phyloP scores from a whole-genome alignment of 2,888 invertebrate species.

The Tethea ocularis region DNA sequence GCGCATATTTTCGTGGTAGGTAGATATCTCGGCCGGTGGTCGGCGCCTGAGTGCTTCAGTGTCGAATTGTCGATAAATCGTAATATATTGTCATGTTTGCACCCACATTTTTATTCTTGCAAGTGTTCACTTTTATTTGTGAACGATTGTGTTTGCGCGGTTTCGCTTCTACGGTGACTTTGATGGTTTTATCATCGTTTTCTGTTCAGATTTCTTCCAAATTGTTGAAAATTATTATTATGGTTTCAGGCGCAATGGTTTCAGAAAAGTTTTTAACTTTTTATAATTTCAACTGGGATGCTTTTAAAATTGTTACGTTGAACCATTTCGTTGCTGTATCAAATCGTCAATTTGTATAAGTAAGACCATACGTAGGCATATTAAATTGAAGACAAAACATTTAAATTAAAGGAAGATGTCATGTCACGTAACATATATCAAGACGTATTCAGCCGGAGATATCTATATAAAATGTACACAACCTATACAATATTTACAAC shows the following conservation, averaged over 20 bases:
- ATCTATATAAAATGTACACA: no score
- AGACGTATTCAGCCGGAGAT: no score
- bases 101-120: conserved; percentile 31
- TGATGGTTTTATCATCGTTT: neutral
- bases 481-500: no score
- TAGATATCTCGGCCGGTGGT: conserved; percentile 43
- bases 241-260: neutral
- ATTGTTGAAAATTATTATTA: neutral
- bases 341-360: no score
- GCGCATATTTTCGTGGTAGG: conserved; percentile 12
- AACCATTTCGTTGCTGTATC: no score
- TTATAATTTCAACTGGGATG: no score
- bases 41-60: conserved; percentile 26
- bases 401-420: no score
- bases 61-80: conserved; percentile 22
- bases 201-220: neutral
- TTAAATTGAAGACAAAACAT: no score
- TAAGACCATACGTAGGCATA: no score
- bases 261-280: neutral
- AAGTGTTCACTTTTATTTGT: neutral
- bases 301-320: no score
- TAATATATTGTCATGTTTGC: conserved; percentile 27
- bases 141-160: neutral
- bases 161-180: neutral
- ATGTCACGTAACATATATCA: no score